phyloP scores from a whole-genome alignment of 2,113 vertebrate genomes.

The Hyla sarda region DNA sequence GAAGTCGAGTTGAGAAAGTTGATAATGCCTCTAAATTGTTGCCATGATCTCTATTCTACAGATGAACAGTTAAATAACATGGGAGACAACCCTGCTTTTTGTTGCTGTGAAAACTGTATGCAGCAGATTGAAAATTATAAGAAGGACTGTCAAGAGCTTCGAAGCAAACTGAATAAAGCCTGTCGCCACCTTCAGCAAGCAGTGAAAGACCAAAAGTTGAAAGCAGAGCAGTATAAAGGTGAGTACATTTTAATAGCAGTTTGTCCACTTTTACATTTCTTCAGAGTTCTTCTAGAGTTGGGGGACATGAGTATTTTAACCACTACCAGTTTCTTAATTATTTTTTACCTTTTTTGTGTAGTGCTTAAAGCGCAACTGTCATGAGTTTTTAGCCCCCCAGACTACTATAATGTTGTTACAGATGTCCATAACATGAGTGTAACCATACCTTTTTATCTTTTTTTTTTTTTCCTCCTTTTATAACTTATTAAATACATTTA shows the following conservation, averaged over 20 bases:
- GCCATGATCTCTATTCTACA: neutral
- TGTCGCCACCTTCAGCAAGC: constrained; percentile 80
- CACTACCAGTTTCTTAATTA: neutral
- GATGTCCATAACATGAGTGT: too few species aligned
- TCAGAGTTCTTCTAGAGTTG: too few species aligned
- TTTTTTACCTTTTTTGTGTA: too few species aligned
- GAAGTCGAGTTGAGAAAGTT: neutral
- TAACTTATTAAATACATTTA: too few species aligned
- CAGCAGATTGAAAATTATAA: constrained; percentile 77
- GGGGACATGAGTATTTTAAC: neutral
- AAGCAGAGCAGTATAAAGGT: constrained; percentile 79
- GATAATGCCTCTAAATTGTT: neutral
- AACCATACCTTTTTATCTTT: too few species aligned
- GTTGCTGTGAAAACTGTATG: constrained; percentile 71
- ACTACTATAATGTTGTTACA: too few species aligned
- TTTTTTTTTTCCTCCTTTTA: too few species aligned
- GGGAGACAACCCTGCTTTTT: constrained; percentile 33
- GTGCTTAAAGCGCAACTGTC: too few species aligned
- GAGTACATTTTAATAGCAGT: constrained; percentile 26
- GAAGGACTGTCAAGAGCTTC: constrained; percentile 80
- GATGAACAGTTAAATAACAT: neutral
- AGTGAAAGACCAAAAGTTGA: constrained; percentile 75
- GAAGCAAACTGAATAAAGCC: constrained; percentile 81
- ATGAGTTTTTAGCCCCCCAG: too few species aligned
- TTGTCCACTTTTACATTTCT: neutral